Conservation (phyloP, 2,888 invertebrate genomes). For the Ochropleura leucogaster region DNA sequence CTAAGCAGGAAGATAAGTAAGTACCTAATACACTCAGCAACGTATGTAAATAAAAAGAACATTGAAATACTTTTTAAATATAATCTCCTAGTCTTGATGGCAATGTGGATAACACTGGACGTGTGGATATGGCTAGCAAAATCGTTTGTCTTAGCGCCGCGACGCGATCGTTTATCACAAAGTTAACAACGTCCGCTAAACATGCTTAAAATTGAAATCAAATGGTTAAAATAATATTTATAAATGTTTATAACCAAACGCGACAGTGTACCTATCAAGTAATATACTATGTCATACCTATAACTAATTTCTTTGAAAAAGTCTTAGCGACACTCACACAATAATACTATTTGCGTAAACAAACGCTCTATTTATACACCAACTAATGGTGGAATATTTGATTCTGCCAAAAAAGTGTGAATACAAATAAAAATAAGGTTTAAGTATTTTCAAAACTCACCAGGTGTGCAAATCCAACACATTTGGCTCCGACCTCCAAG, state of each 20-base stretch:
- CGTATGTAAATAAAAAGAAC: background rate
- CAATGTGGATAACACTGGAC: conserved; percentile 4
- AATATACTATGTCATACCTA: background rate
- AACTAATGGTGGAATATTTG: background rate
- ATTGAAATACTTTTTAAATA: background rate
- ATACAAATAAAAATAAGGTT: conserved; percentile 5
- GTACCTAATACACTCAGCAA: background rate
- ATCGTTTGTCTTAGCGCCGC: background rate
- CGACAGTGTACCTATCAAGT: too few relatives aligned
- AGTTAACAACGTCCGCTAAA: conserved; percentile 15
- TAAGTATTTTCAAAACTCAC: conserved; percentile 70
- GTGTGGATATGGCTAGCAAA: background rate
- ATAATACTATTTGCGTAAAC: conserved; percentile 21
- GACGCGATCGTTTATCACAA: conserved; percentile 10
- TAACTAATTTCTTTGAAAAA: background rate
- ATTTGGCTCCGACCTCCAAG: conserved; percentile 80
- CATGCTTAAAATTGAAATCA: background rate
- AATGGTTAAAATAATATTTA: conserved; percentile 1
- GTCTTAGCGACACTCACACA: conserved; percentile 16
- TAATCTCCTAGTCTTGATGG: conserved; percentile 8
- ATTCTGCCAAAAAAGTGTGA: conserved; percentile 2
- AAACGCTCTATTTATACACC: conserved; percentile 26
- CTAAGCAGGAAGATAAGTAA: too few relatives aligned
- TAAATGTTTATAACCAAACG: too few relatives aligned
- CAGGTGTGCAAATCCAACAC: conserved; percentile 79